A percentile compares a stretch with the other conserved stretches of the same genome.
phyloP scores from a whole-genome alignment of 2,888 invertebrate species.

The Hypomecis atomaria region DNA sequence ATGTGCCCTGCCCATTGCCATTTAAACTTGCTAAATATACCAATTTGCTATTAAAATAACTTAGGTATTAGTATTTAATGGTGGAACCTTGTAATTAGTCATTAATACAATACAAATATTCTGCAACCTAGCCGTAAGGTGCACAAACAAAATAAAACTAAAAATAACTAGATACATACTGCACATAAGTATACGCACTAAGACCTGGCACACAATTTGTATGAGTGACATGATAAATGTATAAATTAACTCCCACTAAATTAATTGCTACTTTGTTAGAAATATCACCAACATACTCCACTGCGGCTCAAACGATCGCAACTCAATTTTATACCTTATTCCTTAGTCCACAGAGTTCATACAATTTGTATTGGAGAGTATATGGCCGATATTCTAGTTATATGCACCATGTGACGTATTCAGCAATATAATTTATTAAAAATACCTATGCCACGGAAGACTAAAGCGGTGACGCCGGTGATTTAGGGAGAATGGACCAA shows the following conservation, averaged over 20 bases:
- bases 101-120: too few relatives aligned
- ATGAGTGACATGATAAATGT: slow-evolving; percentile 48
- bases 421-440: slow-evolving; percentile 39
- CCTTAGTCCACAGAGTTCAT: background rate
- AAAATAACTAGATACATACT: background rate
- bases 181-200: slow-evolving; percentile 29
- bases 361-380: too few relatives aligned
- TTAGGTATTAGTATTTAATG: too few relatives aligned
- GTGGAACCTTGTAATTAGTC: too few relatives aligned
- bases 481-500: slow-evolving; percentile 9
- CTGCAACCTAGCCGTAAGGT: too few relatives aligned
- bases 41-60: too few relatives aligned
- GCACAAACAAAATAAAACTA: too few relatives aligned
- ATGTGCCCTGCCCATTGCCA: too few relatives aligned
- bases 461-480: slow-evolving; percentile 20
- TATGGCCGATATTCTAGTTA: slow-evolving; percentile 25
- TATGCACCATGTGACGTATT: slow-evolving; percentile 32
- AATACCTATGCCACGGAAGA: slow-evolving; percentile 30
- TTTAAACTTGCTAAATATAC: too few relatives aligned
- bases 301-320: background rate
- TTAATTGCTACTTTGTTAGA: slow-evolving; percentile 55
- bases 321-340: slow-evolving; percentile 18
- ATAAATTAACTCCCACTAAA: slow-evolving; percentile 49
- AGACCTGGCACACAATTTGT: slow-evolving; percentile 53
- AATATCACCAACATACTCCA: slow-evolving; percentile 24